These are phyloP conservation scores for Tachypleus tridentatus DNA, from an alignment of 1,140 invertebrate species.

Conservation along the genomic window DNA sequence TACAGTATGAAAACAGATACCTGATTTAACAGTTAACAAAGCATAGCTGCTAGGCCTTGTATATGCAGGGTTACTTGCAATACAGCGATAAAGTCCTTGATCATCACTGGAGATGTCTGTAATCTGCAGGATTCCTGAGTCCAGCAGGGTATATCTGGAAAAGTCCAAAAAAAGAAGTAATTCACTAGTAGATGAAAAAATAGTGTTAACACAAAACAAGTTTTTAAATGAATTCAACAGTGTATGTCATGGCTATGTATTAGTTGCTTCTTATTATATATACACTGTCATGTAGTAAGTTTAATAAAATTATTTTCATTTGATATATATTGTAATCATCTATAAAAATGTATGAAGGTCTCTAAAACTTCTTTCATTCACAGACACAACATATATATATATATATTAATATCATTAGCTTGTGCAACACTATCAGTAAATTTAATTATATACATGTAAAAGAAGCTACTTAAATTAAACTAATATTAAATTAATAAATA, in stretches of 20 bases:
- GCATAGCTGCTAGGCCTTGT: slow-evolving; percentile 39
- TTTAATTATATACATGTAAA: too few species aligned
- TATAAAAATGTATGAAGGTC: too few species aligned
- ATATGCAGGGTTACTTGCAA: slow-evolving; percentile 33
- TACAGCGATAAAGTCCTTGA: slow-evolving; percentile 46
- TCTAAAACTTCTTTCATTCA: too few species aligned
- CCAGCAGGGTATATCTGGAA: slow-evolving; percentile 38
- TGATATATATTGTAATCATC: too few species aligned
- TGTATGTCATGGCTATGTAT: background rate
- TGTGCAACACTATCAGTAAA: too few species aligned
- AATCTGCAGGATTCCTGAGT: slow-evolving; percentile 47
- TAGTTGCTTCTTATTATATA: too few species aligned
- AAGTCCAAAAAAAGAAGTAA: background rate
- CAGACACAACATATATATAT: too few species aligned
- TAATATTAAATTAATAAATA: too few species aligned
- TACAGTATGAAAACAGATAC: background rate
- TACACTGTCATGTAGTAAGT: too few species aligned
- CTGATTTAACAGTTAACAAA: slow-evolving; percentile 35
- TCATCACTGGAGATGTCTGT: slow-evolving; percentile 40
- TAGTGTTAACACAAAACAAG: background rate
- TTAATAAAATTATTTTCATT: too few species aligned
- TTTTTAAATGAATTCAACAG: background rate
- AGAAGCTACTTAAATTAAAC: too few species aligned
- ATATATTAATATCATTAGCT: too few species aligned
- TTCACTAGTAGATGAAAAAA: slow-evolving; percentile 1